These are phyloP conservation scores for Holacanthella duospinosa DNA, from an alignment of 2,888 invertebrate species.

Conservation along the genomic window DNA sequence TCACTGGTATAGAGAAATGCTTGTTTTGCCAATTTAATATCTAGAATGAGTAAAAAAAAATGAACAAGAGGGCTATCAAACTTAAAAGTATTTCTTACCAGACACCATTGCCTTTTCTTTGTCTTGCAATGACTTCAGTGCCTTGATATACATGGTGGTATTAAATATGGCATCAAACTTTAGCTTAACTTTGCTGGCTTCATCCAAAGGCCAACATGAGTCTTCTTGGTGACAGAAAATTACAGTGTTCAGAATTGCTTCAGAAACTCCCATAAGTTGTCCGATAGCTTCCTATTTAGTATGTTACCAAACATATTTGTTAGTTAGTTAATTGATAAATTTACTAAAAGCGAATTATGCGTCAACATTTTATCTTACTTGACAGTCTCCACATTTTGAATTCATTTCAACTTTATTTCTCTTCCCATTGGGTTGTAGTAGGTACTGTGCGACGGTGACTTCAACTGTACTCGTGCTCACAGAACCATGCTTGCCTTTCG, in stretches of 20 bases:
- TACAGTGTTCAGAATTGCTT: conserved; percentile 87
- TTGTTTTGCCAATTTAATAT: conserved; percentile 37
- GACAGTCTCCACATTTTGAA: conserved; percentile 30
- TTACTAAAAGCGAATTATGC: neutral
- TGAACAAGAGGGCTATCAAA: too few relatives aligned
- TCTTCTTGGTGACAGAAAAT: conserved; percentile 99
- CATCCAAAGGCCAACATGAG: conserved; percentile 87
- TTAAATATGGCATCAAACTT: conserved; percentile 98
- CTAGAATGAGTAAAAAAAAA: neutral
- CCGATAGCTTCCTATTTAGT: conserved; percentile 51
- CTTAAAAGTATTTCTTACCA: conserved; percentile 28
- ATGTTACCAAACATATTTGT: neutral
- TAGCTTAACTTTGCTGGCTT: conserved; percentile 83
- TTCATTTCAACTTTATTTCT: conserved; percentile 34
- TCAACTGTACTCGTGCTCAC: conserved; percentile 57
- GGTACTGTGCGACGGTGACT: conserved; percentile 49
- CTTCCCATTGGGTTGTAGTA: conserved; percentile 26
- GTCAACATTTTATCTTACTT: too few relatives aligned
- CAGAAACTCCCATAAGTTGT: conserved; percentile 69
- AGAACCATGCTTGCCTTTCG: conserved; percentile 43
- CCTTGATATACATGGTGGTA: conserved; percentile 81
- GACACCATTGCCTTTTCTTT: conserved; percentile 49
- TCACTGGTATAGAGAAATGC: conserved; percentile 41
- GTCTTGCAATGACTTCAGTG: conserved; percentile 63
- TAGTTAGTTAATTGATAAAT: neutral